Percentiles rank a stretch among this genome's conserved stretches.
Evolutionary conservation across 2,888 invertebrate species (phyloP).

Genomic region (Nomada flava): DNA sequence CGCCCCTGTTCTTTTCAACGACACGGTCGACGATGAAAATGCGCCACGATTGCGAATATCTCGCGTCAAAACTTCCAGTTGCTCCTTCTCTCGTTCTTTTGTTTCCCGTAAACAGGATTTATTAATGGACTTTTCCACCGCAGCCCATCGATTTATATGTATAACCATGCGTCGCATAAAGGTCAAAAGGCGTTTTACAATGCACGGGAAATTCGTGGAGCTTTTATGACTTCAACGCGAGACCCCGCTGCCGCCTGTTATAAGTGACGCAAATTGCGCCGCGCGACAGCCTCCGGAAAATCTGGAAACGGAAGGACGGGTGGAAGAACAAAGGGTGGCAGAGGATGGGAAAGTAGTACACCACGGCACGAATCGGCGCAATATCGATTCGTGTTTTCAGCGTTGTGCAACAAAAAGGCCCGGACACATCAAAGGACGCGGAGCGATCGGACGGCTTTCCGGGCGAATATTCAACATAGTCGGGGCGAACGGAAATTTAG

Average conservation of each 20-base stretch:
- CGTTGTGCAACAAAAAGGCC: slow-evolving; percentile 44
- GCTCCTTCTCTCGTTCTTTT: neutral
- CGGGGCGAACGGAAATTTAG: slow-evolving; percentile 64
- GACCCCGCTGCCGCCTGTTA: slow-evolving; percentile 4
- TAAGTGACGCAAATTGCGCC: slow-evolving; percentile 41
- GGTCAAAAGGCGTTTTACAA: slow-evolving; percentile 13
- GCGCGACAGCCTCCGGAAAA: slow-evolving; percentile 14
- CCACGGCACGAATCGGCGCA: slow-evolving; percentile 38
- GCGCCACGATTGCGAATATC: neutral
- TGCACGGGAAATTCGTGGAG: slow-evolving; percentile 2
- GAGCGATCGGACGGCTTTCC: slow-evolving; percentile 64
- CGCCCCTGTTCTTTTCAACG: no score
- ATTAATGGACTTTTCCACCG: slow-evolving; percentile 18
- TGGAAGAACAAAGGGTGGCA: neutral
- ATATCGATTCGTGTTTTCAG: slow-evolving; percentile 63
- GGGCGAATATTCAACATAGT: slow-evolving; percentile 54
- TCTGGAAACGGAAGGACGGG: slow-evolving; percentile 20
- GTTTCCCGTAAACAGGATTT: slow-evolving; percentile 1
- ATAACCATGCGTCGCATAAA: slow-evolving; percentile 3
- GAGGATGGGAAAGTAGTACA: slow-evolving; percentile 21
- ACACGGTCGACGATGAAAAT: neutral
- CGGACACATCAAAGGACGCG: slow-evolving; percentile 63
- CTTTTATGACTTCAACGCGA: slow-evolving; percentile 20
- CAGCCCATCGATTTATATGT: neutral
- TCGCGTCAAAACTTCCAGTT: neutral